A percentile compares a stretch with the other conserved stretches of the same genome.
Conservation (phyloP, 2,113 vertebrate species). For the Tinamus guttatus region DNA sequence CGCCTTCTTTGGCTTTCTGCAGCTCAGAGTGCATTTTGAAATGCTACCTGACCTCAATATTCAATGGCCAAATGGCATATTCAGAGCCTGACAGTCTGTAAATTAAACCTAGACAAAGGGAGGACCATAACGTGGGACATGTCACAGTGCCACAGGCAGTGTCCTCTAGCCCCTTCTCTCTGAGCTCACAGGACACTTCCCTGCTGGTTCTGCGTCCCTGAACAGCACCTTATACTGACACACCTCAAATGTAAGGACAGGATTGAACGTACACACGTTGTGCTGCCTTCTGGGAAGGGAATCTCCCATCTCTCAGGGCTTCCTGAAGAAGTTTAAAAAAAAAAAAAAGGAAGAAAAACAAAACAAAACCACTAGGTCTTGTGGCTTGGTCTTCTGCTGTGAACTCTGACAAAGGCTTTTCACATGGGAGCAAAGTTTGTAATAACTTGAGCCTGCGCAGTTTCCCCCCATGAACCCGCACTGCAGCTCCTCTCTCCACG, state of each 20-base stretch:
- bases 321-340: neutral
- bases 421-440: neutral
- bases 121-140: neutral
- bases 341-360: accelerated
- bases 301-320: neutral
- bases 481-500: neutral
- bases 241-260: neutral
- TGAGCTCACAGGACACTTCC: neutral
- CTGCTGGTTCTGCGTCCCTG: neutral
- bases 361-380: neutral
- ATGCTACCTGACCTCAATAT: neutral
- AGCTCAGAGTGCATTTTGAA: neutral
- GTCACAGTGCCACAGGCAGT: neutral
- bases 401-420: neutral
- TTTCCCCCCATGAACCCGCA: neutral
- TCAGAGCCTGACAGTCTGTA: neutral
- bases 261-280: neutral
- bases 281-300: neutral
- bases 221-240: neutral
- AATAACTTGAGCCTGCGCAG: neutral
- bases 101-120: neutral
- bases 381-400: neutral
- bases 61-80: neutral
- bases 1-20: neutral
- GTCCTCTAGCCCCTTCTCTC: neutral